These are phyloP conservation scores for Phenganax marumi DNA, from an alignment of 92 coral and sea anemone species.

Conservation along the genomic window DNA sequence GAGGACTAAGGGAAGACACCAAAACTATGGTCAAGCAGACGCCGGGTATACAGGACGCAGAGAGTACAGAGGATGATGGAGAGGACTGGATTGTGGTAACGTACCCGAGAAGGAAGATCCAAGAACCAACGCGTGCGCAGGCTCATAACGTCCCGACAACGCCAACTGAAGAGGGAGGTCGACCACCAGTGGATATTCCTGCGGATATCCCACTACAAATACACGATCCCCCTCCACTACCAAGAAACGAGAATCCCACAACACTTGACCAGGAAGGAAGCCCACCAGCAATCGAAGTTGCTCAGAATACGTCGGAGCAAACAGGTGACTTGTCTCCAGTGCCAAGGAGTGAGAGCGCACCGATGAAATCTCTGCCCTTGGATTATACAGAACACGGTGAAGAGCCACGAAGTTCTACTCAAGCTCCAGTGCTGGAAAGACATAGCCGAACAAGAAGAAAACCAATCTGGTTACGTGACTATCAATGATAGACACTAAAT, in stretches of 20 bases:
- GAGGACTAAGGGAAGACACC: too few species aligned
- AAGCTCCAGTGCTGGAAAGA: constrained; percentile 2
- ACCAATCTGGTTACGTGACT: constrained; percentile 4
- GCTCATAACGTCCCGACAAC: constrained; percentile 1
- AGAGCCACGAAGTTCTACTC: not conserved
- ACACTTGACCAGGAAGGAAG: not conserved
- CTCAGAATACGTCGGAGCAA: not conserved
- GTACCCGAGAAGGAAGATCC: too few species aligned
- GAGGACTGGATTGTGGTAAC: too few species aligned
- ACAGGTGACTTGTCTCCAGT: not conserved
- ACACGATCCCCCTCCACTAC: too few species aligned
- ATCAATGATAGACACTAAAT: not conserved
- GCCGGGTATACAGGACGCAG: too few species aligned
- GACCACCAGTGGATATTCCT: not conserved
- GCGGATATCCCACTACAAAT: not conserved
- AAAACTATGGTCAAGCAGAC: too few species aligned
- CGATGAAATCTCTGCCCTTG: not conserved
- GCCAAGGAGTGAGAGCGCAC: constrained; percentile 2
- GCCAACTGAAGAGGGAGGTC: not conserved
- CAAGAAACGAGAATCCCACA: not conserved
- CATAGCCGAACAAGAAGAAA: not conserved
- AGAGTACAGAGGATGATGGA: too few species aligned
- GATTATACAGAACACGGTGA: not conserved
- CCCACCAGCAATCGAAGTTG: not conserved
- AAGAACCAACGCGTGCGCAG: not conserved